phyloP scores from a whole-genome alignment of 2,888 invertebrate species.

The Patella depressa region DNA sequence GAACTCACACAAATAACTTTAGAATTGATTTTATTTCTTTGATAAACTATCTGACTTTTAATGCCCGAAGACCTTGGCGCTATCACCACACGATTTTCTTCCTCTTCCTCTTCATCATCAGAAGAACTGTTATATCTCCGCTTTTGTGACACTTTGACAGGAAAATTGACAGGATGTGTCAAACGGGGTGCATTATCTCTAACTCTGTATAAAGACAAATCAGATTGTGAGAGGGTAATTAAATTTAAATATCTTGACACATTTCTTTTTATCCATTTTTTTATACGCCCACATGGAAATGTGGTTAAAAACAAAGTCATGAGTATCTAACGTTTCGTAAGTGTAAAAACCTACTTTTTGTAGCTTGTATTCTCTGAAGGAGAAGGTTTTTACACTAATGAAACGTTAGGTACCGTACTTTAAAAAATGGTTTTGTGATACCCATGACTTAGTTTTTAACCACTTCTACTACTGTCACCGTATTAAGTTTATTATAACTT shows the following conservation, averaged over 20 bases:
- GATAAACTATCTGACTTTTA: conserved; percentile 15
- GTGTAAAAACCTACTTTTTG: no score
- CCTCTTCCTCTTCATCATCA: conserved; percentile 22
- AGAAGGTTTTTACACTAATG: no score
- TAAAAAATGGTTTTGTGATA: no score
- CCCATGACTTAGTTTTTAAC: no score
- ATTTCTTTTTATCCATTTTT: background rate
- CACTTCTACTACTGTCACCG: no score
- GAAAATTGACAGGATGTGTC: conserved; percentile 24
- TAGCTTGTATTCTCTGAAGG: no score
- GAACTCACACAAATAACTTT: conserved; percentile 38
- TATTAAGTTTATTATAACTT: no score
- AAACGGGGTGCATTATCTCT: conserved; percentile 60
- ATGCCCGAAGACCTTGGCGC: background rate
- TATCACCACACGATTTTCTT: conserved; percentile 17
- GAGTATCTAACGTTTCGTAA: no score
- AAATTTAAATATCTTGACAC: background rate
- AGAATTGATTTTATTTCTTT: conserved; percentile 29
- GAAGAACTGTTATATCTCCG: conserved; percentile 18
- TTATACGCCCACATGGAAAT: background rate
- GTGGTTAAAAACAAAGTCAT: no score
- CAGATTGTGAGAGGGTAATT: background rate
- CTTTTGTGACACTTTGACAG: conserved; percentile 12
- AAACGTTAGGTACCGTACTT: no score
- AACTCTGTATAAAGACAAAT: conserved; percentile 41